Evolutionary conservation across 2,888 invertebrate species (phyloP), one percentile per base, ranked within the genome.

Genomic region (Oscheius sp.): DNA sequence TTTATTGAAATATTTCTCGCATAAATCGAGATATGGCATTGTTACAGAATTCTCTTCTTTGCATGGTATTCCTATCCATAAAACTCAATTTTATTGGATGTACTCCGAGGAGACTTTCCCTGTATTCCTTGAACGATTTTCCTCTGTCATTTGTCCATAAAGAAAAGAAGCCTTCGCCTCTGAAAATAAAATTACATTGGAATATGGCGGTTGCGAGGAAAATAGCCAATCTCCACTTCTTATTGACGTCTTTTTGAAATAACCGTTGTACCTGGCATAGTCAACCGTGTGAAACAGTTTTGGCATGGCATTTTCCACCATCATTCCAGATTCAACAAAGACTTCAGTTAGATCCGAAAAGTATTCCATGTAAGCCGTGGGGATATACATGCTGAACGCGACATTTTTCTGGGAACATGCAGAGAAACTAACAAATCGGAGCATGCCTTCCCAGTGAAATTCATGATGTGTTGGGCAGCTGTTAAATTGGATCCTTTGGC

Each of bases 361-460:
- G 43, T 43, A 61, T n/a, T 61, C 45, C 41, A 61, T 61, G 6
- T 43, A 43, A 13, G n/a, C 6, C 3, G 61, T 43, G 13, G 61
- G 61, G 1, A 61, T 21, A 21, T 61, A 61, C 16, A 61, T n/a
- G 45, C 61, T 61, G 25, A 61, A 61, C 13, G 3, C 41, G n/a
- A 25, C 5, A 25, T 7, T 13, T 2, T 49, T 49, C 6, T 7
- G 6, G 5, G n/a, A n/a, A 41, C 1, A 43, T 2, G 18, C 12
- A 21, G 12, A 18, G 7, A 16, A 5, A 41, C 43, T 43, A 0
- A 61, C 61, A 43, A 61, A 61, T 61, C 61, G 12, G 6, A 5
- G n/a, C 61, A 61, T 18, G 61, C 45, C 43, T 61, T 61, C 21
- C 61, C 61, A n/a, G 61, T 61, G 41, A 61, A 61, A 18, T 61